phyloP scores from a whole-genome alignment of 1,140 invertebrate species.

The Drosophila azteca region DNA sequence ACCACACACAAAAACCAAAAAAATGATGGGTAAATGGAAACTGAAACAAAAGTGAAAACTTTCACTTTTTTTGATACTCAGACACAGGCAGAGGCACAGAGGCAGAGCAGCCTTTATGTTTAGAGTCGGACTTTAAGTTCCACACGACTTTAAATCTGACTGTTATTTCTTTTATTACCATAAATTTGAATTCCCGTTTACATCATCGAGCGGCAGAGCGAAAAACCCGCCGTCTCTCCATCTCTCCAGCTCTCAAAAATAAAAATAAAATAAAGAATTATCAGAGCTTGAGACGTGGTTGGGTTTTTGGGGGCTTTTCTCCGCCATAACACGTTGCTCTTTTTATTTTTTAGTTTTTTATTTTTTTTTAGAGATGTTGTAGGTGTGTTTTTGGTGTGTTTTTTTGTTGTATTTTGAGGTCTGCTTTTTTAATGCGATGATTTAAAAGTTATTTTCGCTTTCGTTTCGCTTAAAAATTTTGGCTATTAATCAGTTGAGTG shows the following conservation, averaged over 20 bases:
- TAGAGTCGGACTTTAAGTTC: conserved; percentile 41
- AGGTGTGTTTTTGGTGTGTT: no score
- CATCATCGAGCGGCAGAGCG: conserved; percentile 45
- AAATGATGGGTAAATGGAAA: conserved; percentile 33
- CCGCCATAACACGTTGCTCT: conserved; percentile 42
- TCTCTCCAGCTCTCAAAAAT: conserved; percentile 28
- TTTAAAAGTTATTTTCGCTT: conserved; percentile 65
- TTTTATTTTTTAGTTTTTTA: conserved; percentile 12
- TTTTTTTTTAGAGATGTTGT: conserved; percentile 4
- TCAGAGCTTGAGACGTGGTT: conserved; percentile 1
- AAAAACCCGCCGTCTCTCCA: not conserved
- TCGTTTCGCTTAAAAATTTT: conserved; percentile 61
- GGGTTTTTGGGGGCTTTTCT: conserved; percentile 39
- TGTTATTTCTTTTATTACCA: conserved; percentile 47
- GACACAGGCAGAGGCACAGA: no score
- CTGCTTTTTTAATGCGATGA: conserved; percentile 57
- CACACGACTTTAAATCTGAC: conserved; percentile 53
- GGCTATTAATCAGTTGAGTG: conserved; percentile 66
- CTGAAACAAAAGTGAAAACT: conserved; percentile 67
- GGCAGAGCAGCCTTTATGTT: conserved; percentile 37
- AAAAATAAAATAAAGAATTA: conserved; percentile 52
- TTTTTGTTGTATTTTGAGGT: no score
- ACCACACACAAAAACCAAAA: conserved; percentile 15
- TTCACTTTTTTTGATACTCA: conserved; percentile 59
- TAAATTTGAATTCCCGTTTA: conserved; percentile 70